These are phyloP conservation scores for Mormoops blainvillei DNA, from an alignment of 2,113 vertebrate species.

Conservation along the genomic window DNA sequence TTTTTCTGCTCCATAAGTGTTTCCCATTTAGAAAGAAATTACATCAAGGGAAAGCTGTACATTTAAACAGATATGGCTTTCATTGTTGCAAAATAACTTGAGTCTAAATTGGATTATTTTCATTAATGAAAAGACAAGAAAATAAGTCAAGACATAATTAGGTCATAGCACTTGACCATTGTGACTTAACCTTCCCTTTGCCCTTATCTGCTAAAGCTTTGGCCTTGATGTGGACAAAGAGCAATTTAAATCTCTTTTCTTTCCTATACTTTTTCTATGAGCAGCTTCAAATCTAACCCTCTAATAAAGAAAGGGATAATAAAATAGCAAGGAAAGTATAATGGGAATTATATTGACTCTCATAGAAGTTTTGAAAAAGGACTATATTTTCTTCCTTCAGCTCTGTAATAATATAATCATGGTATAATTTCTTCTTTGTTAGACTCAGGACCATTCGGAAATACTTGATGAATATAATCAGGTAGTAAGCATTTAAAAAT, in stretches of 20 bases:
- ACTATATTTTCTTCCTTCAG: constrained; percentile 44
- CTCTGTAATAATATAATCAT: constrained; percentile 63
- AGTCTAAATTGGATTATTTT: constrained; percentile 46
- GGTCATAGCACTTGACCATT: constrained; percentile 59
- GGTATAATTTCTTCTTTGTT: constrained; percentile 66
- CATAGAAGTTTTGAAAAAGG: constrained; percentile 65
- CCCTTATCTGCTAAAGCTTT: constrained; percentile 64
- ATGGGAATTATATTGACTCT: constrained; percentile 68
- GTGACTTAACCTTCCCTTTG: constrained; percentile 60
- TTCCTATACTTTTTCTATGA: constrained; percentile 55
- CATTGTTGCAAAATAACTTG: constrained; percentile 50
- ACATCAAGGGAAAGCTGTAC: not conserved
- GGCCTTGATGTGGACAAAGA: constrained; percentile 66
- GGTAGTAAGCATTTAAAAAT: constrained; percentile 71
- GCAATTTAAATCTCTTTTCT: constrained; percentile 66
- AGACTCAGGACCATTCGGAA: constrained; percentile 58
- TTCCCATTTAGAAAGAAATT: constrained; percentile 46
- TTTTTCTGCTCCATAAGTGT: constrained; percentile 21
- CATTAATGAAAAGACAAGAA: constrained; percentile 64
- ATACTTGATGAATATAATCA: constrained; percentile 72
- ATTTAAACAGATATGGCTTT: constrained; percentile 56
- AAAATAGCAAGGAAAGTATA: constrained; percentile 62
- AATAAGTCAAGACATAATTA: constrained; percentile 63
- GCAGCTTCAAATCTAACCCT: constrained; percentile 60
- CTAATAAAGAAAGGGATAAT: constrained; percentile 67